A percentile compares a stretch with the other conserved stretches of the same genome.
These are phyloP conservation scores for Pongo abelii DNA, from an alignment of 2,113 vertebrate genomes.

Conservation along the genomic window DNA sequence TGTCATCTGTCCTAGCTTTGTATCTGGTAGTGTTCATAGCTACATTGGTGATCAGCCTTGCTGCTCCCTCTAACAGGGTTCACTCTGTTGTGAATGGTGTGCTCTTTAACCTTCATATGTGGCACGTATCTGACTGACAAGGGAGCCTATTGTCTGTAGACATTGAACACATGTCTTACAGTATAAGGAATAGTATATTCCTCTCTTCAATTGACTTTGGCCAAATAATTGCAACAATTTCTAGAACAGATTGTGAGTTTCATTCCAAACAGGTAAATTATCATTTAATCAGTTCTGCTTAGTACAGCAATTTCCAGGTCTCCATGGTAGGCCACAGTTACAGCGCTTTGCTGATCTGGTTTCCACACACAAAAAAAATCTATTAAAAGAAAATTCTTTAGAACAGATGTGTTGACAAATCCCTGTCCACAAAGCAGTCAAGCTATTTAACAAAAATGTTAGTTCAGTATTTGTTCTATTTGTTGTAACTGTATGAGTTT, in stretches of 20 bases:
- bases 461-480: slow-evolving; percentile 69
- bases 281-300: slow-evolving; percentile 65
- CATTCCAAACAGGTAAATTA: slow-evolving; percentile 71
- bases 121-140: not conserved
- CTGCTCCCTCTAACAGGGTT: not conserved
- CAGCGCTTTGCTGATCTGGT: slow-evolving; percentile 74
- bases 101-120: not conserved
- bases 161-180: not conserved
- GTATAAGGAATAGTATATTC: not conserved
- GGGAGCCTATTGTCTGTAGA: not conserved
- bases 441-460: slow-evolving; percentile 74
- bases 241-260: slow-evolving; percentile 55
- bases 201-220: not conserved
- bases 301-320: slow-evolving; percentile 60
- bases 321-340: slow-evolving; percentile 58
- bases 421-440: slow-evolving; percentile 71
- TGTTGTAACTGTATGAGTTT: slow-evolving; percentile 18
- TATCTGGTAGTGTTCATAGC: not conserved
- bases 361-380: slow-evolving; percentile 49
- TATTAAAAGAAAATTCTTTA: slow-evolving; percentile 77
- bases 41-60: not conserved
- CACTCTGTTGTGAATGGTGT: not conserved
- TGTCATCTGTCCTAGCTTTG: not conserved
- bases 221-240: slow-evolving; percentile 54
- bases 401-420: slow-evolving; percentile 79